These are phyloP conservation scores for Neopelma chrysocephalum DNA, from an alignment of 2,797 vertebrate species.

Conservation along the genomic window DNA sequence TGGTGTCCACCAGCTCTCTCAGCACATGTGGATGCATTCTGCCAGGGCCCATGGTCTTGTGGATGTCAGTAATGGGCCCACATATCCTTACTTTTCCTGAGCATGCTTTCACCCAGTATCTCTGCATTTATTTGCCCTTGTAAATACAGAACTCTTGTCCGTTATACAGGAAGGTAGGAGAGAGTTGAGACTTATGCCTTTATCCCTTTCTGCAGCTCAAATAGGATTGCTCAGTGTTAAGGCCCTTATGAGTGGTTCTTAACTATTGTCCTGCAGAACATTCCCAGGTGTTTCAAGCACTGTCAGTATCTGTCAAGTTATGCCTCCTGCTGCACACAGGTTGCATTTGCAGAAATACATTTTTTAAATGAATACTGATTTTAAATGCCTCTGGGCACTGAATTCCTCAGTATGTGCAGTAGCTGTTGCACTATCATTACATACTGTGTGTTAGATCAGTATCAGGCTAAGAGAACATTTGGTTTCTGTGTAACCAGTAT, in stretches of 20 bases:
- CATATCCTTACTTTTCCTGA: neutral
- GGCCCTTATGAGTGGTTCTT: neutral
- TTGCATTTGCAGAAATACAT: neutral
- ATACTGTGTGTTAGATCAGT: neutral
- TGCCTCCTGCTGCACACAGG: neutral
- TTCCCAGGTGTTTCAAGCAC: neutral
- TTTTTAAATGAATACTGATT: neutral
- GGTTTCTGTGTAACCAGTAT: neutral
- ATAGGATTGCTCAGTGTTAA: neutral
- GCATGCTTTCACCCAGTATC: neutral
- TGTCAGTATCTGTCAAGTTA: neutral
- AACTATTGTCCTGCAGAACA: neutral
- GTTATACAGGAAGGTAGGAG: neutral
- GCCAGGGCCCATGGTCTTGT: too few relatives aligned
- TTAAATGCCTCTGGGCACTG: neutral
- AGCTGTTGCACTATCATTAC: neutral
- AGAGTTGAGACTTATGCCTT: neutral
- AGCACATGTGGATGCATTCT: neutral
- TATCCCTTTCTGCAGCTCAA: neutral
- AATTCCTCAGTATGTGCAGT: neutral
- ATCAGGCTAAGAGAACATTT: neutral
- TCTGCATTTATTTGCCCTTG: neutral
- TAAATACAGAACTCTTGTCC: neutral
- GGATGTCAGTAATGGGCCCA: neutral
- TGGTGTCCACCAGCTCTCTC: rapidly evolving